Evolutionary conservation across 2,113 vertebrate species (phyloP), one percentile per base, ranked within the genome.

Genomic region (Microcebus lehilahytsara): DNA sequence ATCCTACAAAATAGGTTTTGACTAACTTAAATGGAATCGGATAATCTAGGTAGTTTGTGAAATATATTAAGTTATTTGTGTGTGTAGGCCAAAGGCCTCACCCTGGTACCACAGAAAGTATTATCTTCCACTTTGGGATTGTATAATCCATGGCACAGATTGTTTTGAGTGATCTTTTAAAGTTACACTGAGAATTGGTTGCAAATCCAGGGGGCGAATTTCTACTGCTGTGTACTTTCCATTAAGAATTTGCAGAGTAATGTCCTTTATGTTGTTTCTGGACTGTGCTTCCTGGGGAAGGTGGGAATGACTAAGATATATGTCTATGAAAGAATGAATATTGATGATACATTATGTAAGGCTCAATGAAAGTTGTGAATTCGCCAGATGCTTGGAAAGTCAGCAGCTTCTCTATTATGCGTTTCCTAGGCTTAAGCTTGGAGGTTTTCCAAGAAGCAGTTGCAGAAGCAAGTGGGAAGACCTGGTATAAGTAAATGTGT

Each of bases 261-360:
- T 75, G 71, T 77, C 56, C 79, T 97, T 91, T 91, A 60, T 95
- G 69, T 58, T 83, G 93, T 95, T 88, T 89, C 93, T 89, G 93
- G 84, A 96, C 71, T 34, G 27, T 91, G 85, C 94, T 94, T 96
- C 78, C 96, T 95, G 64, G 94, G 93, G 71, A 97, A 95, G 95
- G 62, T 97, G 64, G 93, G 96, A 87, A 93, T 95, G 97, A 81
- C 97, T 92, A 91, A 97, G 98, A 98, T 95, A 97, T 97, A 98
- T 98, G 94, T 95, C 75, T 97, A 53, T 78, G 89, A 88, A 97
- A 96, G 90, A 97, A 85, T 93, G 94, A 22, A 90, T 94, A 97
- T 96, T 97, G 97, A 98, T 97, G 98, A 90, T 93, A 97, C 53
- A 56, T 98, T 98, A 96, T 96, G 95, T 97, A 96, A 98, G 92